Conservation (phyloP, 2,797 vertebrate species). For the Alectoris magna region DNA sequence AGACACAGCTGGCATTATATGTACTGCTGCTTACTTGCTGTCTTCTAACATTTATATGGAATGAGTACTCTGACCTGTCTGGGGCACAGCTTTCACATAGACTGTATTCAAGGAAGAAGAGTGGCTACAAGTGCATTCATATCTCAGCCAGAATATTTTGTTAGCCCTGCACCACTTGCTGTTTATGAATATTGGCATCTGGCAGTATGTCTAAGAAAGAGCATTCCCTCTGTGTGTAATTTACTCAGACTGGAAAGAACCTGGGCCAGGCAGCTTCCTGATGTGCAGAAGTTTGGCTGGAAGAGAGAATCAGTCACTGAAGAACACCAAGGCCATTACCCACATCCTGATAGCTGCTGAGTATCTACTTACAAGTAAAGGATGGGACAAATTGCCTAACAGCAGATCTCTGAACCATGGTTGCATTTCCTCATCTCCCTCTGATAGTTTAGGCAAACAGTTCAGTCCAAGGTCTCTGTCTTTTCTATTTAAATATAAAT, state of each 20-base stretch:
- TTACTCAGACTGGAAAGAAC: not conserved
- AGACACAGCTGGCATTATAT: not conserved
- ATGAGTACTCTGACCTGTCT: not conserved
- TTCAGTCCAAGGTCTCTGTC: not conserved
- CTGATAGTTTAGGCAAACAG: not conserved
- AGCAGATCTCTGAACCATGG: not conserved
- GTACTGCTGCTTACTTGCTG: not conserved
- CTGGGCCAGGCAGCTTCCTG: not conserved
- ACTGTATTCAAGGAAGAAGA: not conserved
- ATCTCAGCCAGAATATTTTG: not conserved
- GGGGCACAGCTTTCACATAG: not conserved
- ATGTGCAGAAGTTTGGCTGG: not conserved
- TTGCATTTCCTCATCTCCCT: not conserved
- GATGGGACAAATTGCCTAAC: not conserved
- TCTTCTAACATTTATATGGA: not conserved
- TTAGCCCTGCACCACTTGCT: not conserved
- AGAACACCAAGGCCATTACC: not conserved
- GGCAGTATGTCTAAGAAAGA: not conserved
- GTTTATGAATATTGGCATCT: not conserved
- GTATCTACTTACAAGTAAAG: not conserved
- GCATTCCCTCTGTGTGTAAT: not conserved
- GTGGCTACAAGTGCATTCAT: fast-evolving
- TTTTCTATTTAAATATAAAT: not conserved
- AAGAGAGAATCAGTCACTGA: not conserved
- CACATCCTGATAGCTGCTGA: not conserved